Conservation (phyloP, 2,888 invertebrate species). For the Ornithoptera alexandrae region DNA sequence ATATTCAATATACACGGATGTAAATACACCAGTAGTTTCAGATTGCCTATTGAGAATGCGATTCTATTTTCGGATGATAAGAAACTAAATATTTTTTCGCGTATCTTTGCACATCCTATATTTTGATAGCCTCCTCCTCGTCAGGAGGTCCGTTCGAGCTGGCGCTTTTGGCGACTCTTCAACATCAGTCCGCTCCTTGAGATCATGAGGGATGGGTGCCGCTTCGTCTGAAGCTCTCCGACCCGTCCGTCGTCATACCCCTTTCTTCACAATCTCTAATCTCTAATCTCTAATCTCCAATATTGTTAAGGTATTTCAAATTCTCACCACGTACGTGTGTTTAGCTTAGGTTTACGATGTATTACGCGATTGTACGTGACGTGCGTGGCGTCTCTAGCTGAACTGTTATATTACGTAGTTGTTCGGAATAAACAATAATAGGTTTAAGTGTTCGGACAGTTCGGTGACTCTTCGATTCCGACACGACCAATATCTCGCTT, state of each 20-base stretch:
- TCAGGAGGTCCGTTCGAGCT: conserved; percentile 58
- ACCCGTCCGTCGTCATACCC: conserved; percentile 53
- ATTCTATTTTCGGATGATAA: conserved; percentile 71
- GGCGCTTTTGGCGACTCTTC: conserved; percentile 47
- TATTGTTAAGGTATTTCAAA: conserved; percentile 57
- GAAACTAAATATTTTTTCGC: conserved; percentile 67
- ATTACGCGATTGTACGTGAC: conserved; percentile 65
- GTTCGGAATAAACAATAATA: conserved; percentile 74
- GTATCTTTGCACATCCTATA: conserved; percentile 65
- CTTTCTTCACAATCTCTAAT: conserved; percentile 52
- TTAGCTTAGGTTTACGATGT: conserved; percentile 67
- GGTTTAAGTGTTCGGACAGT: conserved; percentile 54
- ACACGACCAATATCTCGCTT: conserved; percentile 53
- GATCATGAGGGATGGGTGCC: conserved; percentile 48
- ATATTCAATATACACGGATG: conserved; percentile 71
- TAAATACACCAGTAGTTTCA: conserved; percentile 74
- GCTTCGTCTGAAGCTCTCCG: conserved; percentile 42
- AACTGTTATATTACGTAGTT: conserved; percentile 75
- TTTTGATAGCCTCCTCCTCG: conserved; percentile 73
- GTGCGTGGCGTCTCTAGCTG: conserved; percentile 75
- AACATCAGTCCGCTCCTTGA: neutral
- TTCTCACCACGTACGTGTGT: conserved; percentile 71
- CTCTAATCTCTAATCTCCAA: conserved; percentile 42
- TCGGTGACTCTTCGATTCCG: conserved; percentile 48
- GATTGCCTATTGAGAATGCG: conserved; percentile 69